These are phyloP conservation scores for Nasonovia ribisnigri DNA, from an alignment of 2,888 invertebrate genomes.

Conservation along the genomic window DNA sequence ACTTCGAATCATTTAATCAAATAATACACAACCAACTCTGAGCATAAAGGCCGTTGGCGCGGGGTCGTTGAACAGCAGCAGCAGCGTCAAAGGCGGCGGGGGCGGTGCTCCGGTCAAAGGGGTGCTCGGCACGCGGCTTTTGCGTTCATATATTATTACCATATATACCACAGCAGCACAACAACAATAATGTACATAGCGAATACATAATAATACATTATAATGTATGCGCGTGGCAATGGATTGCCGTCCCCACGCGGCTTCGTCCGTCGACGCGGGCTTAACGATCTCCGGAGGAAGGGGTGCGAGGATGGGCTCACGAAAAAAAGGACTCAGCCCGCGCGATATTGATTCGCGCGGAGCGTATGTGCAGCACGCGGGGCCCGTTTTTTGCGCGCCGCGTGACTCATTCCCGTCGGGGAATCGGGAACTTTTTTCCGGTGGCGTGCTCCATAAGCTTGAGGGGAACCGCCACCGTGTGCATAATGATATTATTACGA, in stretches of 20 bases:
- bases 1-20: not conserved
- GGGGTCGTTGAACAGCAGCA: slow-evolving; percentile 43
- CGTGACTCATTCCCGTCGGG: slow-evolving; percentile 54
- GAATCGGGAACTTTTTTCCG: slow-evolving; percentile 46
- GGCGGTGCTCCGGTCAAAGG: slow-evolving; percentile 8
- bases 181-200: not conserved
- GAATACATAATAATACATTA: not conserved
- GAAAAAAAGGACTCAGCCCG: slow-evolving; percentile 28
- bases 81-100: not conserved
- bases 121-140: not conserved
- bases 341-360: slow-evolving; percentile 48
- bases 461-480: not conserved
- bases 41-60: not conserved
- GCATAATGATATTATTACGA: not conserved
- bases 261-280: not conserved
- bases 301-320: not conserved
- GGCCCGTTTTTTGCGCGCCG: not conserved
- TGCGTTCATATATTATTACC: not conserved
- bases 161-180: not conserved
- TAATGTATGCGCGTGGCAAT: not conserved
- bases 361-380: not conserved
- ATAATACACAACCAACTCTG: not conserved
- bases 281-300: slow-evolving; percentile 8
- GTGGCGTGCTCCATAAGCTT: not conserved
- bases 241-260: not conserved